Base-by-base conservation (phyloP, 2,113 vertebrate genomes). In the Lampris megalopsis region DNA sequence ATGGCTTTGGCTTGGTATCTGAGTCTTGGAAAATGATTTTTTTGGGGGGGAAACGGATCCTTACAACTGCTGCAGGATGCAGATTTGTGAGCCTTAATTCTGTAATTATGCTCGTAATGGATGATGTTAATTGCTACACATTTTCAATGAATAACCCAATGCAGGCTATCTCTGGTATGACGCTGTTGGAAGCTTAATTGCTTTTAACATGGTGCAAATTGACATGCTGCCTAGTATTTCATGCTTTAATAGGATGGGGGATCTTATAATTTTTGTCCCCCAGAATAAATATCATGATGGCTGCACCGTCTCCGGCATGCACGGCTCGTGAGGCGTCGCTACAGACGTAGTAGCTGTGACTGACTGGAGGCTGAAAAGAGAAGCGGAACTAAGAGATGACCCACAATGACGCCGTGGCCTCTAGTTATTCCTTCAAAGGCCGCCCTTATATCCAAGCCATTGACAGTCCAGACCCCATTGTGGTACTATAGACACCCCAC, bases 81-180 rank as follows among this genome's bases (percentile, higher is more conserved):
- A 68, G 65, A 82, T 80, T 88, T 84, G 61, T 77, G 73, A 24
- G 66, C 13, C 70, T 84, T 91, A 88, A 86, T 59, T 66, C 56
- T 24, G 13, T 80, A 77, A 90, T 89, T 85, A 90, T 81, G 73
- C 79, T 67, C 79, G 80, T 86, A 88, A 87, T 87, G 82, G 73
- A 86, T 91, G 80, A 49, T 84, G 71, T 76, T 91, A 90, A 90
- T 91, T 85, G 82, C 78, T 78, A 87, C 88, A 84, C 81, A 84
- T 88, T 83, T 86, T 88, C 85, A 89, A 85, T 88, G 82, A 82
- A 86, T 88, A 79, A 81, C 85, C 79, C 41, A 89, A 83, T 76
- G 71, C 71, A 79, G 71, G 77, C 81, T 85, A 79, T 86, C 87
- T 85, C 81, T 82, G 70, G 80, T 68, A n/a, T 63, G 81, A 77